Evolutionary conservation across 2,888 invertebrate species (phyloP).

Genomic region (Incurvaria masculella): DNA sequence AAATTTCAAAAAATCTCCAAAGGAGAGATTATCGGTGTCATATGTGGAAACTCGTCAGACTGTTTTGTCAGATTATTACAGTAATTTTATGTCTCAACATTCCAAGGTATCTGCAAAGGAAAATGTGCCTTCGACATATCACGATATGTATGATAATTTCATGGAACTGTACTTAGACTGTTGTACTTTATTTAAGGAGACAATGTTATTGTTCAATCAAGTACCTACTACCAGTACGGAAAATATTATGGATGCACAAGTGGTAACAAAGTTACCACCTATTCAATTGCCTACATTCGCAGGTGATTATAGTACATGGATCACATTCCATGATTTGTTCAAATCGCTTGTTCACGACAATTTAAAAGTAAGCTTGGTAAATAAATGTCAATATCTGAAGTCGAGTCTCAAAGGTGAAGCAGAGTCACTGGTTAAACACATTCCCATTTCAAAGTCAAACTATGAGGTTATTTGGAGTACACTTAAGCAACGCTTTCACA

Average conservation of each 20-base stretch:
- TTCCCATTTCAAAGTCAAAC: conserved; percentile 11
- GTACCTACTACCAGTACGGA: conserved; percentile 12
- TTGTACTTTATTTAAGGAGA: background rate
- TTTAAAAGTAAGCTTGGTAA: conserved; percentile 10
- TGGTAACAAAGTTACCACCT: conserved; percentile 9
- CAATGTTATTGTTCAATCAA: too few species aligned
- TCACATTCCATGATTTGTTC: conserved; percentile 13
- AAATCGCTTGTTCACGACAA: conserved; percentile 9
- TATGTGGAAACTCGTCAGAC: conserved; percentile 13
- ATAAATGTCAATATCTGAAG: conserved; percentile 16
- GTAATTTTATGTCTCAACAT: background rate
- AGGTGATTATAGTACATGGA: conserved; percentile 14
- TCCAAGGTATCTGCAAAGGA: background rate
- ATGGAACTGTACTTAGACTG: background rate
- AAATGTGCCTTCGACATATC: background rate
- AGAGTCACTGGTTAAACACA: conserved; percentile 11
- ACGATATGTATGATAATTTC: background rate
- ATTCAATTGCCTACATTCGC: conserved; percentile 14
- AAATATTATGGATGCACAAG: conserved; percentile 12
- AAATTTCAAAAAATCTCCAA: conserved; percentile 17
- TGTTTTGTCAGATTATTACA: background rate
- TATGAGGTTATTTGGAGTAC: conserved; percentile 13
- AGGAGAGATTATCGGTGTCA: conserved; percentile 14
- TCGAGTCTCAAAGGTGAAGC: conserved; percentile 14
- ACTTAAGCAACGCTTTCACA: conserved; percentile 14